Base-by-base conservation (phyloP, 1,140 invertebrate species). In the Drosophila pectinifera region DNA sequence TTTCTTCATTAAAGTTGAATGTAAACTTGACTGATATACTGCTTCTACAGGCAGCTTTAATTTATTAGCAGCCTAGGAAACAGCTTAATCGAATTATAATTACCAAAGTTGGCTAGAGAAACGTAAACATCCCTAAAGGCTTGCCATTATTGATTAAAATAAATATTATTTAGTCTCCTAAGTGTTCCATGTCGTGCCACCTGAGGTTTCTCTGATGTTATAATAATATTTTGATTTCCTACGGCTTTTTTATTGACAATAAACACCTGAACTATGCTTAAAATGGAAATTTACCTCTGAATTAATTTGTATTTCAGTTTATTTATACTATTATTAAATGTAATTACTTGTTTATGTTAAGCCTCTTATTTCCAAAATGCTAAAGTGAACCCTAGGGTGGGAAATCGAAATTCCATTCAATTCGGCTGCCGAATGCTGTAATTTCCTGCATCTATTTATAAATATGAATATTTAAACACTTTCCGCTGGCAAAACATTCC, bases 391-490 rank as follows among this genome's bases (percentile, higher is more conserved):
- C n/a, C n/a, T n/a, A n/a, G n/a, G n/a, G n/a, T n/a, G n/a, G n/a
- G n/a, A n/a, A n/a, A n/a, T n/a, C n/a, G 2, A 26, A 16, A 16
- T 62, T 13, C 14, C 11, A 31, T 49, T 18, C 5, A 41, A 41
- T 41, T 49, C 4, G 11, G 18, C 8, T 41, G 59, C 34, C 10
- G 6, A 34, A 10, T 28, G n/a, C 11, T 62, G 36, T 28, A 28
- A 41, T 64, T 39, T 38, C 31, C 63, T 38, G 13, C n/a, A 39
- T 10, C 57, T 46, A 48, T 67, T 46, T 64, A 64, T 67, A 34
- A 64, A 20, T 36, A 67, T 67, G 61, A 67, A 64, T 67, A 64
- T 67, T 64, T 49, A 65, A 67, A n/a, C 34, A 16, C 49, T 28
- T 65, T 69, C 39, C 46, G 57, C 10, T 28, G 18, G 14, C 18